Conservation (phyloP, 2,888 invertebrate species). For the Drosophila basisetae region DNA sequence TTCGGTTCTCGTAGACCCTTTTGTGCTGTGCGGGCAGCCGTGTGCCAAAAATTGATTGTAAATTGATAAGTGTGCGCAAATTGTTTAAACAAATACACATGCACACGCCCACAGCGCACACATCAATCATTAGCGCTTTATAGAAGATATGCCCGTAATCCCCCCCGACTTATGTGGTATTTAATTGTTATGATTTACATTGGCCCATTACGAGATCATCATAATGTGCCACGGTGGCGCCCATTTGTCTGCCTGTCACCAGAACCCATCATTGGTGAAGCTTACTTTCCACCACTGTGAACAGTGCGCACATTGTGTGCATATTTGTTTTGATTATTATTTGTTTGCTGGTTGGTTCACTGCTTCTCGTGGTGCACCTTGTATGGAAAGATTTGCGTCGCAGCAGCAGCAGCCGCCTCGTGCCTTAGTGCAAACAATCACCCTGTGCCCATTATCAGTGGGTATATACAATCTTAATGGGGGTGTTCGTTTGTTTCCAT, state of each 20-base stretch:
- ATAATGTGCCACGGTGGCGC: slow-evolving; percentile 53
- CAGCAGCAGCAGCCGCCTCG: slow-evolving; percentile 25
- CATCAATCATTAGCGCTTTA: slow-evolving; percentile 65
- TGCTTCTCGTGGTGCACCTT: slow-evolving; percentile 25
- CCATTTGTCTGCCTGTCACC: slow-evolving; percentile 55
- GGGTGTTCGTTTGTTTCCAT: background rate
- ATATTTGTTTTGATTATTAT: slow-evolving; percentile 7
- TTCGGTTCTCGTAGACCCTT: slow-evolving; percentile 55
- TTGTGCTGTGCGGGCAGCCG: slow-evolving; percentile 23
- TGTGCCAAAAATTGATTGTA: slow-evolving; percentile 68
- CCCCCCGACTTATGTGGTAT: slow-evolving; percentile 43
- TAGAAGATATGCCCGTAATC: slow-evolving; percentile 22
- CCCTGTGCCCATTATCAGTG: slow-evolving; percentile 45
- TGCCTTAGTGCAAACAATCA: slow-evolving; percentile 50
- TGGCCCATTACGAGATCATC: slow-evolving; percentile 51
- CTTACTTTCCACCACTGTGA: slow-evolving; percentile 21
- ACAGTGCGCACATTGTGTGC: background rate
- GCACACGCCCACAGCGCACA: slow-evolving; percentile 17
- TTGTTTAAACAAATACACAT: slow-evolving; percentile 62
- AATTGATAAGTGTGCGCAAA: slow-evolving; percentile 73
- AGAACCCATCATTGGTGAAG: background rate
- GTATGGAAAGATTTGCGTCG: slow-evolving; percentile 44
- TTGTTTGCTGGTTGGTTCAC: slow-evolving; percentile 7
- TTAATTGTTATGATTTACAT: slow-evolving; percentile 50
- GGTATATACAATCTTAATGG: slow-evolving; percentile 30